Base-by-base conservation (phyloP, 2,797 vertebrate genomes). In the Oceanodroma leucorhoa region DNA sequence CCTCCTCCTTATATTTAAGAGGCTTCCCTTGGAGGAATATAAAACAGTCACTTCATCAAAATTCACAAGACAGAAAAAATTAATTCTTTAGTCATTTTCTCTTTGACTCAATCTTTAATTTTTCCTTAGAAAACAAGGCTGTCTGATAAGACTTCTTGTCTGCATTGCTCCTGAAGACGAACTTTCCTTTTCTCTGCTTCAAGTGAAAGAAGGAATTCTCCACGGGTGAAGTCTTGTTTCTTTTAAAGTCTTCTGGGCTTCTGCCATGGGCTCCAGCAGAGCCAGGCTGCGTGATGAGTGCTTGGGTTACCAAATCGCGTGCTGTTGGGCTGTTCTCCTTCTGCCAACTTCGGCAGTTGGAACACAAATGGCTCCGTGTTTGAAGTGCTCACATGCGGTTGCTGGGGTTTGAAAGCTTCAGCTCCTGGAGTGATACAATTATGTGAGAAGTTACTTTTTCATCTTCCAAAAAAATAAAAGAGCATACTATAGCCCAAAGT, bases 51-150 rank as follows among this genome's bases (percentile, higher is more conserved):
- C 38, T 15, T 82, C 65, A 72, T 86, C 67, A 61, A 80, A 61
- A 46, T 64, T 78, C 85, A 71, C 65, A 24, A 22, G 45, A 53
- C 48, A 85, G 30, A 69, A 46, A 32, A 34, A 82, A 89, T 45
- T 34, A 65, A 73, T 87, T 83, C 78, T 69, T 73, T 46, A 85
- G 19, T 55, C 67, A 55, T 70, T 77, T 75, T 66, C 71, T 82
- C 82, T 84, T 71, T 51, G 45, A 62, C 36, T 85, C 67, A 55
- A 5, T 30, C 67, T 93, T 89, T 77, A 50, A 93, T 94, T 91
- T 58, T 58, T 45, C 65, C 61, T 70, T 34, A 9, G 2, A 24
- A 0, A 2, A 70, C 10, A 16, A 15, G 13, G 26, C 43, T 83
- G 55, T 48, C 46, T 40, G 87, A 32, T 66, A 36, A 38, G 36